A percentile compares a stretch with the other conserved stretches of the same genome.
Conservation (phyloP, 2,113 vertebrate species). For the Oriolus oriolus region DNA sequence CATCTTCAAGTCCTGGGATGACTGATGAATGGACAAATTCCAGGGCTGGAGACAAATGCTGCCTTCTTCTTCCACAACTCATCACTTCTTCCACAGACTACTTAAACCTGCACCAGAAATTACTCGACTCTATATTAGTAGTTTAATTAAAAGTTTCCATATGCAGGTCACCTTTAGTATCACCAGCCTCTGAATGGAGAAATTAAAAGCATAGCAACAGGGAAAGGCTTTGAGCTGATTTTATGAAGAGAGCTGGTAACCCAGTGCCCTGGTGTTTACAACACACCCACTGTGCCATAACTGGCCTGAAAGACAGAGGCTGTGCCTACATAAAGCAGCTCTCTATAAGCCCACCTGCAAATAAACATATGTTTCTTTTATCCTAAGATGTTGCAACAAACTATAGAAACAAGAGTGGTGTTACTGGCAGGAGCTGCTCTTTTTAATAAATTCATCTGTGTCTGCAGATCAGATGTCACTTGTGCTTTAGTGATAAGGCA, state of each 20-base stretch:
- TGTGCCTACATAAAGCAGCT: slow-evolving; percentile 18
- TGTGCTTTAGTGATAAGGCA: not conserved
- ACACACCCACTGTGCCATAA: not conserved
- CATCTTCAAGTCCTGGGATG: not conserved
- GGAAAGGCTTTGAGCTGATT: slow-evolving; percentile 38
- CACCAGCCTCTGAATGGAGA: not conserved
- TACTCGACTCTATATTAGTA: not conserved
- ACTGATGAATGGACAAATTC: slow-evolving; percentile 40
- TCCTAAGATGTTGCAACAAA: not conserved
- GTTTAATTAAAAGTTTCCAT: slow-evolving; percentile 63
- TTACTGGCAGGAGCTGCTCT: not conserved
- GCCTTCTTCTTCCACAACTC: slow-evolving; percentile 14
- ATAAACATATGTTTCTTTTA: not conserved
- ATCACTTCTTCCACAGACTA: slow-evolving; percentile 12
- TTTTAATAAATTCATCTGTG: not conserved
- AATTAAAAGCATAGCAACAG: slow-evolving; percentile 1
- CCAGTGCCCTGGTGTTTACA: not conserved
- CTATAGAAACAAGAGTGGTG: not conserved
- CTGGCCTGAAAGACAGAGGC: not conserved
- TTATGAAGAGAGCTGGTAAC: slow-evolving; percentile 14
- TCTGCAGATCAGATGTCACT: not conserved
- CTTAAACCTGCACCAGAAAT: slow-evolving; percentile 5
- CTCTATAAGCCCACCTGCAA: slow-evolving; percentile 11
- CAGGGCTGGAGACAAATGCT: not conserved
- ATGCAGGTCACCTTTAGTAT: not conserved